phyloP scores from a whole-genome alignment of 23 tunicate genomes.

The Diplosoma virens region DNA sequence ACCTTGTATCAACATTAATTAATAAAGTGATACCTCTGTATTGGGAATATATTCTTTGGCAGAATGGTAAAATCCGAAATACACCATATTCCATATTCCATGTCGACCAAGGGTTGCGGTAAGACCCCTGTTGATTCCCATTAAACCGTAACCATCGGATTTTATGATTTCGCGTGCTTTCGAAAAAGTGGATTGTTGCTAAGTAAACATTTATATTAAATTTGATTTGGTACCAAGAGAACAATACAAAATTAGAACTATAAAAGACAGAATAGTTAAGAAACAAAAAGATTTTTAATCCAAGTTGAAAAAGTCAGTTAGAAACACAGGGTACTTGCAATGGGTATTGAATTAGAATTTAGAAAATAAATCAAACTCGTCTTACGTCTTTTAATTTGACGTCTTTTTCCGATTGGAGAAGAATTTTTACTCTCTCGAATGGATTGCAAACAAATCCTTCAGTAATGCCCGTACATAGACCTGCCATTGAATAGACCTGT shows the following conservation, averaged over 20 bases:
- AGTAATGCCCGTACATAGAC: constrained; percentile 85
- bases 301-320: too few relatives aligned
- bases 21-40: constrained; percentile 74
- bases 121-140: constrained; percentile 85
- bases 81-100: constrained; percentile 99
- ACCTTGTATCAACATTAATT: too few relatives aligned
- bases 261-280: too few relatives aligned
- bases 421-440: constrained; percentile 95
- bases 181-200: constrained; percentile 91
- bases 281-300: too few relatives aligned
- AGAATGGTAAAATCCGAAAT: constrained; percentile 89
- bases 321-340: too few relatives aligned
- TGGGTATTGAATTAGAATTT: too few relatives aligned
- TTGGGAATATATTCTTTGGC: constrained; percentile 55
- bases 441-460: constrained; percentile 93
- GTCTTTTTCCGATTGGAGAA: constrained; percentile 82
- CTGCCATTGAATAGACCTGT: constrained; percentile 90
- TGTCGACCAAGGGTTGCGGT: constrained; percentile 97
- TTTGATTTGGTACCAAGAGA: too few relatives aligned
- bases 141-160: constrained; percentile 71
- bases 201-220: too few relatives aligned
- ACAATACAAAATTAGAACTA: too few relatives aligned
- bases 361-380: too few relatives aligned
- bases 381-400: constrained; percentile 76
- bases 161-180: constrained; percentile 81